phyloP scores from a whole-genome alignment of 2,888 invertebrate genomes.

The Octodonta nipae region DNA sequence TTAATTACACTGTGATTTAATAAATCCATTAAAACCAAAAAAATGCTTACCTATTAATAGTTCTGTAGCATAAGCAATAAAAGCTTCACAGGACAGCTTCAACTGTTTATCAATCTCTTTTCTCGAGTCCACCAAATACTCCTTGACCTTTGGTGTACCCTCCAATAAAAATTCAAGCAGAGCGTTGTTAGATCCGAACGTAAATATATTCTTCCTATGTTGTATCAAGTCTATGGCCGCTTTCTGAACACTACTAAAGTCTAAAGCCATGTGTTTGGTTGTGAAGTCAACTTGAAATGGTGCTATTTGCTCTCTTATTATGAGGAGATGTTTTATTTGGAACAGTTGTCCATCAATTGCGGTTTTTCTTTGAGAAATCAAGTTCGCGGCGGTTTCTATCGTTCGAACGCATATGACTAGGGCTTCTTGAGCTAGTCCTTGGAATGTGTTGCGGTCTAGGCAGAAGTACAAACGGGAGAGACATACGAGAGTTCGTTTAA shows the following conservation, averaged over 20 bases:
- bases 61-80: constrained; percentile 68
- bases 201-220: constrained; percentile 72
- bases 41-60: constrained; percentile 59
- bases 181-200: constrained; percentile 71
- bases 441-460: constrained; percentile 88
- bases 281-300: constrained; percentile 69
- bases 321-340: constrained; percentile 92
- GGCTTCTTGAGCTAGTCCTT: constrained; percentile 89
- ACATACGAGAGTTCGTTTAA: constrained; percentile 85
- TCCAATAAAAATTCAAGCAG: constrained; percentile 82
- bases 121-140: constrained; percentile 84
- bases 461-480: constrained; percentile 85
- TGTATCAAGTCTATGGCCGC: constrained; percentile 66
- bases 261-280: constrained; percentile 82
- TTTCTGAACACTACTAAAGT: constrained; percentile 83
- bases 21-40: too few species aligned
- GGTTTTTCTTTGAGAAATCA: constrained; percentile 60
- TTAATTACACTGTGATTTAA: too few species aligned
- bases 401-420: constrained; percentile 84
- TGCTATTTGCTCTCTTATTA: constrained; percentile 92
- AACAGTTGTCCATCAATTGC: constrained; percentile 91
- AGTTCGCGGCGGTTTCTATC: constrained; percentile 64
- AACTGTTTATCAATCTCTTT: constrained; percentile 90
- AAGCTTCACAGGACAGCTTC: constrained; percentile 76
- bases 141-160: constrained; percentile 86